Conservation (phyloP, 2,888 invertebrate genomes). For the Pyrgus malvae region DNA sequence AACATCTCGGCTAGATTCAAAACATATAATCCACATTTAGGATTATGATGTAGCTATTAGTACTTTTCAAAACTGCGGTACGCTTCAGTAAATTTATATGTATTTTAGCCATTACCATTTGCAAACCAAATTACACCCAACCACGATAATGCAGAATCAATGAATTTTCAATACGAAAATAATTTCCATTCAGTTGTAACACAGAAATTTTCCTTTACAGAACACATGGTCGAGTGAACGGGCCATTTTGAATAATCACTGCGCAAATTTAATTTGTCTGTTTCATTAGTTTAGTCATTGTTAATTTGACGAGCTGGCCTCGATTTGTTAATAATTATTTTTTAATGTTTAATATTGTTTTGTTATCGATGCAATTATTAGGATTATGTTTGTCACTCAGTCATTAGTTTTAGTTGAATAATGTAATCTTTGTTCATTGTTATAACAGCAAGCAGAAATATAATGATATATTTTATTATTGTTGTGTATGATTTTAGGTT, state of each 20-base stretch:
- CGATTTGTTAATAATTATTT: constrained; percentile 33
- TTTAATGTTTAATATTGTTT: constrained; percentile 4
- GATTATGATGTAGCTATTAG: no score
- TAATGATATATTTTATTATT: no score
- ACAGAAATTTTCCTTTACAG: constrained; percentile 45
- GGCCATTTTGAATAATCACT: constrained; percentile 27
- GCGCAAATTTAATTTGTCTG: constrained; percentile 30
- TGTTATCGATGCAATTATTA: background rate
- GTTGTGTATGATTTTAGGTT: no score
- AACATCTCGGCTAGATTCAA: no score
- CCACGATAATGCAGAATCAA: background rate
- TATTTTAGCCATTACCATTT: no score
- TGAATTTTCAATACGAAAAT: background rate
- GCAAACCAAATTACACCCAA: no score
- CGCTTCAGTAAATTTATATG: no score
- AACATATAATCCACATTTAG: no score
- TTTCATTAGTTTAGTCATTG: constrained; percentile 37
- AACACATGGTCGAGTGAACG: constrained; percentile 75
- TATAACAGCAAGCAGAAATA: no score
- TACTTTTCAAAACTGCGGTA: no score
- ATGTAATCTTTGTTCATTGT: background rate
- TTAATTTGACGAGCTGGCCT: constrained; percentile 47
- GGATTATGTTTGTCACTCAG: constrained; percentile 4
- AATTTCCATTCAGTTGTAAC: background rate
- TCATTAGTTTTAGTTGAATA: constrained; percentile 3